Base-by-base conservation (phyloP, 2,113 vertebrate genomes). In the Eclectus roratus region DNA sequence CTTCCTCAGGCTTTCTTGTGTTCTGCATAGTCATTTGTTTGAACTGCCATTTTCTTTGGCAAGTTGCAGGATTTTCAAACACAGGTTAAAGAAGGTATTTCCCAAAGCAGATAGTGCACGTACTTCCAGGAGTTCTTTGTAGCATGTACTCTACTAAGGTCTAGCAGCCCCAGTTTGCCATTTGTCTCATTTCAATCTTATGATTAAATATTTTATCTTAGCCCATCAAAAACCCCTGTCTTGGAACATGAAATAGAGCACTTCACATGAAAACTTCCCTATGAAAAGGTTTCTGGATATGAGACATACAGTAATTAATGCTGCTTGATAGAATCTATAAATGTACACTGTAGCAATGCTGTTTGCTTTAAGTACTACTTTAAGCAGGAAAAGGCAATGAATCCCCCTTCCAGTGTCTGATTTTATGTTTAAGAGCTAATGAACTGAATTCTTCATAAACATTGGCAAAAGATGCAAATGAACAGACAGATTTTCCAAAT, bases 371-470 rank as follows among this genome's bases (percentile, higher is more conserved):
- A 97, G 97, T 73, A 93, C 95, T 91, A 84, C 85, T 93, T 96
- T 97, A 95, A 94, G 94, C 58, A 88, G 97, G 96, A 96, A 97
- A 96, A 96, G 92, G 94, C 96, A 96, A 95, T 92, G 97, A 96
- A 97, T 95, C 96, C 88, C 96, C 96, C 97, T 95, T 97, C 96
- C 96, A 94, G 79, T 95, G 93, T 95, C 97, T 95, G 95, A 97
- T 96, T 98, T 97, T 96, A 95, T 97, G 94, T 97, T 97, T 96
- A 97, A 97, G 97, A 98, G 97, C 98, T 98, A 98, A 98, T 97
- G 97, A 98, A 98, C 97, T 97, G 97, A 94, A 97, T 97, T 98
- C 97, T 97, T 94, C 68, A 94, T 98, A 97, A 98, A 98, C 97
- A 98, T 90, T 97, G 96, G 96, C 94, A 97, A 97, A 97, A 97